Evolutionary conservation across 2,113 vertebrate genomes (phyloP).

Genomic region (chimpanzee (Pan troglodytes)): DNA sequence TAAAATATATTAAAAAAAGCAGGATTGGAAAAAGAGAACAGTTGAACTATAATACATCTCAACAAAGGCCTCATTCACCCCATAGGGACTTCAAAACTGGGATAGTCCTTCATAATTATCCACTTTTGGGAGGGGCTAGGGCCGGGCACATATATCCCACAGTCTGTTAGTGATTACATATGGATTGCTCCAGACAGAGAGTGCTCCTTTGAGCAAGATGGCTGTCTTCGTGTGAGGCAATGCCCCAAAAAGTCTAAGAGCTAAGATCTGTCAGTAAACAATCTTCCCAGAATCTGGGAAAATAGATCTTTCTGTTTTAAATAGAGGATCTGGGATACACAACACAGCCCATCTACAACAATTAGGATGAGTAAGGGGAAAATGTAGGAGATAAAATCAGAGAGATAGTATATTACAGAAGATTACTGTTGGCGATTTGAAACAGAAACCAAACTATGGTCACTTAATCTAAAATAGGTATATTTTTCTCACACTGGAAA

Average conservation of each 20-base stretch:
- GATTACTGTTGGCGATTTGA: not conserved
- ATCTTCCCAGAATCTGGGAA: not conserved
- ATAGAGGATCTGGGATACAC: not conserved
- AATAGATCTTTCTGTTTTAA: not conserved
- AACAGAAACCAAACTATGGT: not conserved
- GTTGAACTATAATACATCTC: not conserved
- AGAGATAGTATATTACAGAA: not conserved
- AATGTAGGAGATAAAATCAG: not conserved
- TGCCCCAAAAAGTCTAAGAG: not conserved
- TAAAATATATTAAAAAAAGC: too few species aligned
- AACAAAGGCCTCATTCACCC: not conserved
- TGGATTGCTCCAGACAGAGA: not conserved
- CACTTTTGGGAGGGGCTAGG: not conserved
- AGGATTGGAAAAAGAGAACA: not conserved
- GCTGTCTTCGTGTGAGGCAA: not conserved
- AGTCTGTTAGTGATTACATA: not conserved
- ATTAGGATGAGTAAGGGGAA: not conserved
- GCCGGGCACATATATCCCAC: not conserved
- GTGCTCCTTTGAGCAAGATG: not conserved
- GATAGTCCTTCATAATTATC: not conserved
- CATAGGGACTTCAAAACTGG: not conserved
- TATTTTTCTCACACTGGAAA: not conserved
- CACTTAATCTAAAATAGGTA: not conserved
- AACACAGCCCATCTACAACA: not conserved
- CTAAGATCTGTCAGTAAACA: not conserved